Evolutionary conservation across 2,888 invertebrate genomes (phyloP), one percentile per base, ranked within the genome.

Genomic region (Drosophila helvetica): DNA sequence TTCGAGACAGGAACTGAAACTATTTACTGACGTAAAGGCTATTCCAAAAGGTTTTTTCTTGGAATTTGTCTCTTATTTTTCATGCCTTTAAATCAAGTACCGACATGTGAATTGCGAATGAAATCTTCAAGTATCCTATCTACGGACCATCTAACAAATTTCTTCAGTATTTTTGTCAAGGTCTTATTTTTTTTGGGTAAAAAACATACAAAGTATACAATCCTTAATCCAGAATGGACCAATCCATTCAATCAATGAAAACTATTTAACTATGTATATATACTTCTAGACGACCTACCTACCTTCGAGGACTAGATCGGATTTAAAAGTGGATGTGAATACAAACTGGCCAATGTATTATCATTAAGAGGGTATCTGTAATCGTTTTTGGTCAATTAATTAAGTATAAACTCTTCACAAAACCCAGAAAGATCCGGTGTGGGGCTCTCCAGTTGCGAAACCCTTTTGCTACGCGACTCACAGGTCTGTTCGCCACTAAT

Each of bases 91-190:
- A 83, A 80, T 83, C 54, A 66, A 22, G 42, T 51, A 52, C 30
- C 33, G 81, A 72, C 78, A 64, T 47, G 27, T 51, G 71, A 78
- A 86, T 83, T 83, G 71, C 3, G 3, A 30, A 30, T 10, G 10
- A 30, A 30, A 12, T 30, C 10, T 30, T 33, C 12, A 33, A 33
- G 4, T 12, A 25, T 12, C 12, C 30, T 15, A 15, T 38, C 6
- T 6, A 38, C 4, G 38, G 6, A 33, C 33, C 33, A 15, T 15
- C 4, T 6, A 15, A 38, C 15, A 38, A 3, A 10, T 33, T 12
- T 4, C 1, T 3, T 33, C 2, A 15, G 15, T 3, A 10, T 27
- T 8, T 27, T 8, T 27, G 1, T 27, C 2, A 7, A 2, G 27
- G 27, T 1, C 27, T 27, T 27, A 27, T 7, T 27, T 2, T 7